phyloP scores from a whole-genome alignment of 2,113 vertebrate species.

The Agapornis roseicollis region DNA sequence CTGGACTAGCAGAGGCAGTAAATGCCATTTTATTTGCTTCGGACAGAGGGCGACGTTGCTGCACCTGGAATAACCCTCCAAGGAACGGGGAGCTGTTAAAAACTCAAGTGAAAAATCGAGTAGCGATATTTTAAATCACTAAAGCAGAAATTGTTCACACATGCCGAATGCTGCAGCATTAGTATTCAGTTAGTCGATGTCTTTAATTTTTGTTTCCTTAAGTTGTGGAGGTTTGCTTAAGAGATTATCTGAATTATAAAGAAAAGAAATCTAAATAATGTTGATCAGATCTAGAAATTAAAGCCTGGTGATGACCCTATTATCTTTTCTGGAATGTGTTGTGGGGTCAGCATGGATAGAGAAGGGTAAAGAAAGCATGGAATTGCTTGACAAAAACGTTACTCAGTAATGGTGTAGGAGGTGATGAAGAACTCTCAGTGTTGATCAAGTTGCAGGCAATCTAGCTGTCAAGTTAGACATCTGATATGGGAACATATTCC shows the following conservation, averaged over 20 bases:
- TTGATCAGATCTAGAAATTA: not conserved
- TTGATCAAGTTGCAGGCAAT: not conserved
- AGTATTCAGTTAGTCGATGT: not conserved
- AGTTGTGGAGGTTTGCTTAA: not conserved
- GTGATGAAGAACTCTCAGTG: not conserved
- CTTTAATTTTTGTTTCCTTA: not conserved
- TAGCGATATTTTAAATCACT: not conserved
- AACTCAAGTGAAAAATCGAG: not conserved
- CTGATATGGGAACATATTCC: not conserved
- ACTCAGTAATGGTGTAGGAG: not conserved
- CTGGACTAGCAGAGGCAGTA: not conserved
- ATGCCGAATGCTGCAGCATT: not conserved
- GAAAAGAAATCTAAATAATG: not conserved
- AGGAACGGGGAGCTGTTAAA: not conserved
- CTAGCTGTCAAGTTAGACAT: not conserved
- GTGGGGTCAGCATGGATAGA: not conserved
- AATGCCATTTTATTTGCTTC: not conserved
- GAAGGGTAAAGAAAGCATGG: not conserved
- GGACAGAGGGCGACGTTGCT: slow-evolving; percentile 44
- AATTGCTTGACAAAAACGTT: not conserved
- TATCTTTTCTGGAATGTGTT: not conserved
- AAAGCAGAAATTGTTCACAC: not conserved
- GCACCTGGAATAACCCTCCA: not conserved
- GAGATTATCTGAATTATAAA: not conserved
- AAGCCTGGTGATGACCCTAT: not conserved